Evolutionary conservation across 2,888 invertebrate genomes (phyloP), one percentile per base, ranked within the genome.

Genomic region (Nemapogon koenigi): DNA sequence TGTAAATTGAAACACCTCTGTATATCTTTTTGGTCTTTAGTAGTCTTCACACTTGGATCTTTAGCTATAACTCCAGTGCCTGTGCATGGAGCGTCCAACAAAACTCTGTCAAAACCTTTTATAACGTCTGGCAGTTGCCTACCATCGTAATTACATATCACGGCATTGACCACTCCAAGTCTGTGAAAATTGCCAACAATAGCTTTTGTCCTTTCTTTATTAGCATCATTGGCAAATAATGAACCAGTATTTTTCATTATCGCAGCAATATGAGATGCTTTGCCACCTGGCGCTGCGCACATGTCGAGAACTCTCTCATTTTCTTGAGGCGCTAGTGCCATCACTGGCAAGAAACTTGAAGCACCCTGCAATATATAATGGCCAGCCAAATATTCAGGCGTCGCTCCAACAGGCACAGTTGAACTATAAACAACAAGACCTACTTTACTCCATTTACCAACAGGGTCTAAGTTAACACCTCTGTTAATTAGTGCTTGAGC

Each of bases 361-460:
- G 97, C 97, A 6, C 97, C 97, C 70, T 92, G 97, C 40, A 98
- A 82, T 61, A 97, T 94, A 58, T 99, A 99, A 64, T 99, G 96
- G 0, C 99, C 98, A 31, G 97, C 97, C 45, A 99, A 81, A 78
- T 99, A 99, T 73, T 99, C 99, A 0, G 99, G 98, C 0, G 99
- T 99, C 1, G 99, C 99, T 45, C 97, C 98, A 51, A 99, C 81
- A 0, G 98, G 97, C 1, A 99, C 97, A 56, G 95, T 93, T 0
- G 97, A 90, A 48, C 92, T 95, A 64, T 95, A 99, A 6, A 99
- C 85, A 2, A 99, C 96, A 19, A 99, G 81, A 8, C 99, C 99
- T 14, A 97, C 94, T 80, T 97, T 98, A 33, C 96, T 94, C 99
- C 99, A 99, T 65, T 97, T 94, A 3, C 97, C 98, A 40, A 99